A percentile compares a stretch with the other conserved stretches of the same genome.
These are phyloP conservation scores for Eupithecia dodoneata DNA, from an alignment of 2,888 invertebrate species.

Conservation along the genomic window DNA sequence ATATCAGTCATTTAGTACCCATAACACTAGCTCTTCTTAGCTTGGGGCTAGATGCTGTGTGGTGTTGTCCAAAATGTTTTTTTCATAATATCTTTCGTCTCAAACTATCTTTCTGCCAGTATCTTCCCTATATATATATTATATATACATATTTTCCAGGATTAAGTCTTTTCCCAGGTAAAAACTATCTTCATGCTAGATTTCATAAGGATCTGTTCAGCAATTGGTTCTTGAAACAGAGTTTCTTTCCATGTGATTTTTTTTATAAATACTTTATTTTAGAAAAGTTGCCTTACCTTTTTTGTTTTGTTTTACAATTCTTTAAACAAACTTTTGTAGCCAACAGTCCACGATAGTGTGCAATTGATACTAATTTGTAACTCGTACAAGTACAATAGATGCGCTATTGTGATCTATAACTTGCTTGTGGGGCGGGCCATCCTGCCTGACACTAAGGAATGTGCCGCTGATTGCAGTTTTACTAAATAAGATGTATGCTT, in stretches of 20 bases:
- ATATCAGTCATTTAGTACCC: too few species aligned
- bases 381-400: conserved; percentile 28
- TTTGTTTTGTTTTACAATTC: neutral
- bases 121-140: too few species aligned
- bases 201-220: neutral
- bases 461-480: too few species aligned
- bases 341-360: conserved; percentile 31
- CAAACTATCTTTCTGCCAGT: neutral
- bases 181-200: neutral
- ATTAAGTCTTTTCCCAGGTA: neutral
- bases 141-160: neutral
- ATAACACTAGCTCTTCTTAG: too few species aligned
- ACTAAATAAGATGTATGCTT: too few species aligned
- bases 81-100: too few species aligned
- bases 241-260: neutral
- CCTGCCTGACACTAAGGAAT: too few species aligned
- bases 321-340: conserved; percentile 11
- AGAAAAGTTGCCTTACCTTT: neutral
- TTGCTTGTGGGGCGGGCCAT: neutral
- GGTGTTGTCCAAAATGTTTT: too few species aligned
- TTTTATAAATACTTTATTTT: neutral
- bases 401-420: conserved; percentile 45
- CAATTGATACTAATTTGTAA: conserved; percentile 46
- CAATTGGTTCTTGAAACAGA: neutral
- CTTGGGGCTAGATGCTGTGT: too few species aligned